Base-by-base conservation (phyloP, 2,888 invertebrate species). In the Tiliacea citrago region DNA sequence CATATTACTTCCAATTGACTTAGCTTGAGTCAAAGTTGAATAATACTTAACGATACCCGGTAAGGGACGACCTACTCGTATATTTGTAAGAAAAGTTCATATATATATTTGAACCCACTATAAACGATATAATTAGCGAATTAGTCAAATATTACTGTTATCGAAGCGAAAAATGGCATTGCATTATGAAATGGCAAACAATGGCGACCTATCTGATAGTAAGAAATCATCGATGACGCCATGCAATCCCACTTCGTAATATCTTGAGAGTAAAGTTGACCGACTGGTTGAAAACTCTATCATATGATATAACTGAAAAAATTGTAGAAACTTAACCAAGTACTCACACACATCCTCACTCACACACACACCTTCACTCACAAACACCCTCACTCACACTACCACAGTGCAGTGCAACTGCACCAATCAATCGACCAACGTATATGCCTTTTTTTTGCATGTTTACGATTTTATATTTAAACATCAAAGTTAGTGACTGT, bases 1-100 rank as follows among this genome's bases (percentile, higher is more conserved):
- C 42, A 47, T 9, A 47, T 58, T 60, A 58, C 29, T 68, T 68
- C 45, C 10, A 29, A 68, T 16, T 51, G 51, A 68, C 16, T 35
- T 45, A 45, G 21, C 45, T 29, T 9, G 16, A 35, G 10, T 29
- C 29, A 21, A 58, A 66, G 16, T 49, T 49, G 13, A 65, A 65
- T 35, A 60, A 60, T 35, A 10, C 29, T 29, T 47, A 63, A 29
- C 12, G 47, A 18, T 63, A 63, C n/a, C n/a, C n/a, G 13, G 29
- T 45, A 42, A 42, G 39, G 60, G 35, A 60, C 18, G 21, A 55
- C 13, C 53, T n/a, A n/a, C 8, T 45, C 12, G 49, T n/a, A n/a
- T n/a, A 1, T 12, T 24, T 24, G 12, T 55, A 24, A 5, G 13
- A 24, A 13, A 55, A 55, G 6, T 55, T 55, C 6, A 0, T 55